Percentiles rank a stretch among this genome's conserved stretches.
Conservation (phyloP, 2,888 invertebrate species). For the Phortica okadai region DNA sequence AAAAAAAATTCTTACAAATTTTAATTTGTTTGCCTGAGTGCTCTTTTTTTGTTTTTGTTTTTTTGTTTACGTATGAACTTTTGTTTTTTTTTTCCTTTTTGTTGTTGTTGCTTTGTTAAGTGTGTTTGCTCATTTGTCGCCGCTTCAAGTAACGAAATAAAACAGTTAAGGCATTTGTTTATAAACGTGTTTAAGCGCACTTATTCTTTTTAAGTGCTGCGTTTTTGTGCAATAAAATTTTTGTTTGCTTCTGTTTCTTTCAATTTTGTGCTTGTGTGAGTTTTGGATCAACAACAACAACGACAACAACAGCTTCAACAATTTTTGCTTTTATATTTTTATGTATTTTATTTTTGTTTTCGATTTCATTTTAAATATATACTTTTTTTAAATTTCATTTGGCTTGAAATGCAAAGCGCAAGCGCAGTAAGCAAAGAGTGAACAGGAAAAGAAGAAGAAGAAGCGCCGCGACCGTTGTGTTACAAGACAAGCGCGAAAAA, state of each 20-base stretch:
- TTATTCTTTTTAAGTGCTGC: neutral
- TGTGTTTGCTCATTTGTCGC: neutral
- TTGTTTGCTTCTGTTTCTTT: neutral
- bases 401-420: neutral
- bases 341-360: neutral
- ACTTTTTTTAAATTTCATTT: no score
- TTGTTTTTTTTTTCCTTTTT: neutral
- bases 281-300: neutral
- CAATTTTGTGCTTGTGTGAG: neutral
- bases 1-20: no score
- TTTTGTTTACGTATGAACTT: neutral
- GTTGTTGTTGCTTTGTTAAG: constrained; percentile 6
- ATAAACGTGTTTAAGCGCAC: neutral
- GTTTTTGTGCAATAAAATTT: neutral
- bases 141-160: constrained; percentile 3
- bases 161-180: constrained; percentile 17
- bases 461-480: neutral
- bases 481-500: neutral
- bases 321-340: neutral
- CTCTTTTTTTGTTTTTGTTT: neutral
- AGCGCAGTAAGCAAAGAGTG: neutral
- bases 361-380: neutral
- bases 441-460: constrained; percentile 8
- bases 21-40: neutral
- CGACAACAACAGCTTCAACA: neutral